Evolutionary conservation across 1,140 invertebrate species (phyloP).

Genomic region (Hylaeus anthracinus): DNA sequence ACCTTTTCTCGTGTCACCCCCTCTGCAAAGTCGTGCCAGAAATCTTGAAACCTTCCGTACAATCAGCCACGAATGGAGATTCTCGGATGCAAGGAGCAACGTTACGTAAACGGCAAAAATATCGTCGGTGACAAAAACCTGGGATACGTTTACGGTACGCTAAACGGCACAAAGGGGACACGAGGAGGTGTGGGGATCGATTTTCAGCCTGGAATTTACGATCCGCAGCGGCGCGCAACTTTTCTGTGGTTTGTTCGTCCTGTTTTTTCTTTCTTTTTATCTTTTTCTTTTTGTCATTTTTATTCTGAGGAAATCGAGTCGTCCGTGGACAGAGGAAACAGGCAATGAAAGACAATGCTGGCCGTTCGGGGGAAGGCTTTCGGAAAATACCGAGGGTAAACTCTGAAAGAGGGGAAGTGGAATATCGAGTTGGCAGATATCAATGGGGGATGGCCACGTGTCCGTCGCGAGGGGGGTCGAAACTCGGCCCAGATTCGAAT

Average conservation of each 20-base stretch:
- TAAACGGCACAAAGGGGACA: neutral
- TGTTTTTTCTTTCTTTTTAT: neutral
- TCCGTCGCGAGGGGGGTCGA: constrained; percentile 33
- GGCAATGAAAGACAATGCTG: neutral
- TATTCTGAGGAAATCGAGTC: neutral
- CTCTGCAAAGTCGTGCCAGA: no score
- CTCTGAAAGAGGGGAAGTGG: constrained; percentile 9
- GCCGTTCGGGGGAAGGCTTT: neutral
- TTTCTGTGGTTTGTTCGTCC: constrained; percentile 28
- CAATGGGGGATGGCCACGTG: constrained; percentile 35
- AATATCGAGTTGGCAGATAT: constrained; percentile 44
- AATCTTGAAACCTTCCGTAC: no score
- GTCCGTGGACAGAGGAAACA: neutral
- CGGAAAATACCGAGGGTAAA: constrained; percentile 15
- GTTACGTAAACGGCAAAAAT: neutral
- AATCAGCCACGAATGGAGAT: neutral
- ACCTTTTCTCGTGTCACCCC: no score
- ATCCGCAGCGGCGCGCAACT: constrained; percentile 19
- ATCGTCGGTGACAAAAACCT: neutral
- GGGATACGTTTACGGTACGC: neutral
- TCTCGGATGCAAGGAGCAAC: no score
- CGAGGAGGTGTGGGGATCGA: neutral
- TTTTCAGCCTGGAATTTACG: constrained; percentile 28
- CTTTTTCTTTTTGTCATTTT: neutral
- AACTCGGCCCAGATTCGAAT: constrained; percentile 73